phyloP scores from a whole-genome alignment of 2,888 invertebrate species.

The Gibbula magus region DNA sequence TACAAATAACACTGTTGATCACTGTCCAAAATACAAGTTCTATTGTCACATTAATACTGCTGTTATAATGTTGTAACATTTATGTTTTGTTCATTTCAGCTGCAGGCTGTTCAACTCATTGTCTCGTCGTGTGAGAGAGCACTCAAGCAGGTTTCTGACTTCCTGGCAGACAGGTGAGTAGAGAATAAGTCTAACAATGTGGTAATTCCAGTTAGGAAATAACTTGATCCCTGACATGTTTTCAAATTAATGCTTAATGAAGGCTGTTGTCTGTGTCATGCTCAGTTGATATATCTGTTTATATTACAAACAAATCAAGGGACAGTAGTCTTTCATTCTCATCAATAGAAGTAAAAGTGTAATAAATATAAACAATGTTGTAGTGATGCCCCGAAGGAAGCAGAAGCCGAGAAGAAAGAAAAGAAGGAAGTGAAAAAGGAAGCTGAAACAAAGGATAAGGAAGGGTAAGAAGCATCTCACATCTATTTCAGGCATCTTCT shows the following conservation, averaged over 20 bases:
- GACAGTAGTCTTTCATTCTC: no score
- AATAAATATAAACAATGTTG: slow-evolving; percentile 23
- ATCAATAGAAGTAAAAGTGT: no score
- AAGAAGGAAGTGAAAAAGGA: slow-evolving; percentile 48
- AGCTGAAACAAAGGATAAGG: slow-evolving; percentile 26
- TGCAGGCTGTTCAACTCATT: slow-evolving; percentile 86
- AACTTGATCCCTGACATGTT: neutral
- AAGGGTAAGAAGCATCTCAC: slow-evolving; percentile 24
- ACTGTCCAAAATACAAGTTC: no score
- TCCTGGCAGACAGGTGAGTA: slow-evolving; percentile 67
- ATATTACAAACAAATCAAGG: no score
- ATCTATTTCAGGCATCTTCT: no score
- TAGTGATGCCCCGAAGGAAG: slow-evolving; percentile 58
- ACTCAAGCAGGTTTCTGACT: slow-evolving; percentile 93
- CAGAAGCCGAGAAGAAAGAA: slow-evolving; percentile 45
- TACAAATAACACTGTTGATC: no score
- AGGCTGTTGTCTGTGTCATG: neutral
- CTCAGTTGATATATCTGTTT: neutral
- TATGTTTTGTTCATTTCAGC: slow-evolving; percentile 54
- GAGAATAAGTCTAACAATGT: neutral
- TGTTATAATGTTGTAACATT: no score
- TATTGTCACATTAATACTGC: no score
- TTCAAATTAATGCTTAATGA: neutral
- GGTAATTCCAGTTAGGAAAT: no score
- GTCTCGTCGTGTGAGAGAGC: slow-evolving; percentile 95